Base-by-base conservation (phyloP, 2,888 invertebrate genomes). In the Thymelicus sylvestris region DNA sequence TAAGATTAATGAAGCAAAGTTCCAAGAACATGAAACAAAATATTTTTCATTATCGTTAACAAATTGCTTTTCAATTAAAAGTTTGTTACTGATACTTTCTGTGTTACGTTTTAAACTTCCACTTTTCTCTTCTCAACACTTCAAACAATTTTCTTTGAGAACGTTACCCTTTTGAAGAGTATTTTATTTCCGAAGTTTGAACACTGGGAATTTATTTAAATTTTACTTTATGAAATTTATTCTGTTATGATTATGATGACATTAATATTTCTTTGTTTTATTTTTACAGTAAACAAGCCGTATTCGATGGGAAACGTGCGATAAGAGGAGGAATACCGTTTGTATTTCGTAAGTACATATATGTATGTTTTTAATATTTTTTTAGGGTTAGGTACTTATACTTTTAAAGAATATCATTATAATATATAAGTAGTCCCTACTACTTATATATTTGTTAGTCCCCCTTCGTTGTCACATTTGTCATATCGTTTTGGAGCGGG, bases 291-390 rank as follows among this genome's bases (percentile, higher is more conserved):
- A 98, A 98, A 94, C 97, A 98, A 93, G 98, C 99, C 67, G 96
- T 98, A 71, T 99, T 98, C 93, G 98, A 99, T 94, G 98, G 98
- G 78, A 98, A 98, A 91, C 97, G 98, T 89, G 97, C 98, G 76
- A 99, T 99, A 88, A 95, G 99, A 86, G 99, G 99, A 83, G 99
- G 99, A 83, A 98, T 99, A 89, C 99, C 99, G 74, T 97, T 99
- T 91, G 98, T 99, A 77, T 99, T 99, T 93, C 99, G 98, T 99
- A 95, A 98, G 98, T 97, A n/a, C n/a, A n/a, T n/a, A n/a, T n/a
- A n/a, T n/a, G n/a, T n/a, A 88, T 79, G 48, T 38, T 67, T 62
- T 12, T 4, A 10, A 44, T 44, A 12, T 44, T 44, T 44, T 44
- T 44, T 10, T 44, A 44, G 12, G 12, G 44, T 31, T 31, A n/a